Conservation (phyloP, 2,888 invertebrate genomes). For the Stictocephala bisonia region DNA sequence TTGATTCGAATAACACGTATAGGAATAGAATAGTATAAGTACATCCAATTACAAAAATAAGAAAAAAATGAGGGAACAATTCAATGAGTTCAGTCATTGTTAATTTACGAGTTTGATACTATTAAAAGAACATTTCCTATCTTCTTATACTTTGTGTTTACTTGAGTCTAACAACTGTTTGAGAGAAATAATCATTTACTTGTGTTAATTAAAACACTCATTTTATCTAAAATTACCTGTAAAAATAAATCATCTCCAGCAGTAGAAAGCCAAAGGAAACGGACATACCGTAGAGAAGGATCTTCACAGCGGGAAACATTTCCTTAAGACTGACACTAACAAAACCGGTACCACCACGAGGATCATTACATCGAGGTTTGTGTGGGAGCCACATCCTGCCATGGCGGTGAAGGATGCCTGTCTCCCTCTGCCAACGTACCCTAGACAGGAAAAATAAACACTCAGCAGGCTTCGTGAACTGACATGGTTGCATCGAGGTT, state of each 20-base stretch:
- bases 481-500: too few species aligned
- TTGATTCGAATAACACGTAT: too few species aligned
- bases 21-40: too few species aligned
- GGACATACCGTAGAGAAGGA: conserved; percentile 49
- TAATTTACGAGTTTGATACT: too few species aligned
- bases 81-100: too few species aligned
- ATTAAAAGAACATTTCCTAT: too few species aligned
- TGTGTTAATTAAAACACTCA: background rate
- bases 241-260: conserved; percentile 44
- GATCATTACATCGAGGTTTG: conserved; percentile 68
- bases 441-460: too few species aligned
- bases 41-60: too few species aligned
- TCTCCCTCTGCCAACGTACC: conserved; percentile 72
- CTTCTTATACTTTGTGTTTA: too few species aligned
- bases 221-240: conserved; percentile 33
- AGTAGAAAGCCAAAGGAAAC: conserved; percentile 47
- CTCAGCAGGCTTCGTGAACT: too few species aligned
- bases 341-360: conserved; percentile 65
- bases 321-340: conserved; percentile 64
- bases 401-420: conserved; percentile 68
- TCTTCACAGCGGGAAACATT: conserved; percentile 52
- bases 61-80: too few species aligned
- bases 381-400: conserved; percentile 69
- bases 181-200: background rate
- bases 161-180: too few species aligned